Percentiles rank a stretch among this genome's conserved stretches.
Evolutionary conservation across 2,797 vertebrate genomes (phyloP).

Genomic region (Pseudomugil gertrudae): DNA sequence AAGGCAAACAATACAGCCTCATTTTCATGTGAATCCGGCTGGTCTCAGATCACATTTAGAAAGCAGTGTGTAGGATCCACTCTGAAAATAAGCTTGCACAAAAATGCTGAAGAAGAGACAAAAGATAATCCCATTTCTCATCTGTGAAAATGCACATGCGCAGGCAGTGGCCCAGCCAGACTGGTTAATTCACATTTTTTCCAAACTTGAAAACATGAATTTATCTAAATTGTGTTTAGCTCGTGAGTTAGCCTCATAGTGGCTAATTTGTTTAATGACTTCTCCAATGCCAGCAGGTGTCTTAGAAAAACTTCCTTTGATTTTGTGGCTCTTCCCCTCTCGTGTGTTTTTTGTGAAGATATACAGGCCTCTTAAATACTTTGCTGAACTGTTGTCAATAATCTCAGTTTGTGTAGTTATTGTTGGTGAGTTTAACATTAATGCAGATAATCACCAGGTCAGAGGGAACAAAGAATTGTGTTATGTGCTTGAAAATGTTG

Average conservation of each 20-base stretch:
- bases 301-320: too few relatives aligned
- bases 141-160: not conserved
- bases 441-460: too few relatives aligned
- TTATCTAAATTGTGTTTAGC: not conserved
- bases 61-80: not conserved
- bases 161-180: not conserved
- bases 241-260: not conserved
- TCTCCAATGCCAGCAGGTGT: too few relatives aligned
- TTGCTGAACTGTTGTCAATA: too few relatives aligned
- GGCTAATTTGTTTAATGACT: too few relatives aligned
- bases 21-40: not conserved
- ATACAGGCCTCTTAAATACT: too few relatives aligned
- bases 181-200: not conserved
- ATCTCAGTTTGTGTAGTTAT: too few relatives aligned
- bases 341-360: too few relatives aligned
- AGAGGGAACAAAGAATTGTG: too few relatives aligned
- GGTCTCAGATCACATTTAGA: not conserved
- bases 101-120: not conserved
- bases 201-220: not conserved
- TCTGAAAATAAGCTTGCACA: not conserved
- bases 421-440: too few relatives aligned
- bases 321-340: too few relatives aligned
- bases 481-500: too few relatives aligned
- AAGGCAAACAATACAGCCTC: not conserved
- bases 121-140: not conserved